Percentiles rank a stretch among this genome's conserved stretches.
Evolutionary conservation across 2,797 vertebrate genomes (phyloP).

Genomic region (Scomberomorus guttatus): DNA sequence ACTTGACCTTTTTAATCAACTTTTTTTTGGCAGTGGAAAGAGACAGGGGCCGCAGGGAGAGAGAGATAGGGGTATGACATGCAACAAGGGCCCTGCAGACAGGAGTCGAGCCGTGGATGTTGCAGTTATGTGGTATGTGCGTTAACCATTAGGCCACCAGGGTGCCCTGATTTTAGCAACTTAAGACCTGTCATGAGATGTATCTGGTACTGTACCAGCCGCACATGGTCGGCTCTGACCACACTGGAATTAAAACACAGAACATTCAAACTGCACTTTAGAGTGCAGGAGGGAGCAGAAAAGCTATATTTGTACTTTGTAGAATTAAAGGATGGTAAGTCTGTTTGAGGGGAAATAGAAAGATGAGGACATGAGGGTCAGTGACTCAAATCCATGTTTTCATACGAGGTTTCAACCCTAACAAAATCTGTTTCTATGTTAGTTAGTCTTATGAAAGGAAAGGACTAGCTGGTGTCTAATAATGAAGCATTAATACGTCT

Average conservation of each 20-base stretch:
- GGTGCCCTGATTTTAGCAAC: not conserved
- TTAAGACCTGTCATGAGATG: not conserved
- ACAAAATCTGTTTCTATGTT: slow-evolving; percentile 16
- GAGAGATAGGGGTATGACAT: not conserved
- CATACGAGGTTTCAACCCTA: not conserved
- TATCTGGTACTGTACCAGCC: not conserved
- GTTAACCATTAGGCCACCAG: too few relatives aligned
- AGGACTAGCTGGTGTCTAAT: slow-evolving; percentile 31
- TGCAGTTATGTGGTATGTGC: not conserved
- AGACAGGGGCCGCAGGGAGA: not conserved
- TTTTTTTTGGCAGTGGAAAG: not conserved
- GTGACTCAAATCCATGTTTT: slow-evolving; percentile 23
- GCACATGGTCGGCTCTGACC: not conserved
- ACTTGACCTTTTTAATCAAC: not conserved
- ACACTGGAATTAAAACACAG: slow-evolving; percentile 34
- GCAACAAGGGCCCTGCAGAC: too few relatives aligned
- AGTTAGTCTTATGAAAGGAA: slow-evolving; percentile 11
- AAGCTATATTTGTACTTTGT: not conserved
- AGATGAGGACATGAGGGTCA: slow-evolving; percentile 19
- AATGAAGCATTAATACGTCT: slow-evolving; percentile 44
- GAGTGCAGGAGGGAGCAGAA: slow-evolving; percentile 16
- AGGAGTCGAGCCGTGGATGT: too few relatives aligned
- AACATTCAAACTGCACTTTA: slow-evolving; percentile 25
- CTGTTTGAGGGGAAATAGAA: slow-evolving; percentile 7
- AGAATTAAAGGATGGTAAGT: slow-evolving; percentile 13